Evolutionary conservation across 2,113 vertebrate genomes (phyloP), one percentile per base, ranked within the genome.

Genomic region (Crotalus helleri): DNA sequence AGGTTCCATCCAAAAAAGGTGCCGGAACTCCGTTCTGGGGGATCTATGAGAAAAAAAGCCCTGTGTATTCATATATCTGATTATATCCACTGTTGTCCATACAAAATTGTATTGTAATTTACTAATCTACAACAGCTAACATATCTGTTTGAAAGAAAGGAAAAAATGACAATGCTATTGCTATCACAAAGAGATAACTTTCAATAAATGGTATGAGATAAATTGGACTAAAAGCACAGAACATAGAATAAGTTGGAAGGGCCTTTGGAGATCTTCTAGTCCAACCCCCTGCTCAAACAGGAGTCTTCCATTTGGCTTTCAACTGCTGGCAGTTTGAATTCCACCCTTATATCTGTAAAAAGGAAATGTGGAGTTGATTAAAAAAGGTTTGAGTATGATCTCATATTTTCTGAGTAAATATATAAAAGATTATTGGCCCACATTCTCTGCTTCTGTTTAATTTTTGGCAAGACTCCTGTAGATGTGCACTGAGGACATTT

Each of bases 401-500:
- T 0, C 1, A 92, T 0, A 46, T 95, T 94, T 95, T 92, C 86
- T 87, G 88, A 93, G 92, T 29, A 95, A 94, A 95, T 26, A 1
- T 59, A 57, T 93, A 93, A 94, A 88, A 59, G 55, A 74, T 87
- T 90, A 92, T 92, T 57, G 91, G 90, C 39, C 90, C 90, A 53
- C 93, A 44, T 95, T 95, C 94, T 93, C 74, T 0, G 0, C 93
- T 92, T 59, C 90, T 92, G 57, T 0, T 0, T 85, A 94, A 17
- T 3, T 19, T 93, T 85, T 90, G 91, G 93, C 92, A 53, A 95
- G 95, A 94, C 94, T 90, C 91, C 55, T 91, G 91, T 88, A 93
- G 89, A 88, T 96, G 88, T 57, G 86, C 85, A 90, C 4, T 19
- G 94, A 93, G 91, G 90, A 92, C 95, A 96, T 96, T 97, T 96